These are phyloP conservation scores for Epizoanthus ramosus DNA, from an alignment of 92 coral and sea anemone genomes.

Conservation along the genomic window DNA sequence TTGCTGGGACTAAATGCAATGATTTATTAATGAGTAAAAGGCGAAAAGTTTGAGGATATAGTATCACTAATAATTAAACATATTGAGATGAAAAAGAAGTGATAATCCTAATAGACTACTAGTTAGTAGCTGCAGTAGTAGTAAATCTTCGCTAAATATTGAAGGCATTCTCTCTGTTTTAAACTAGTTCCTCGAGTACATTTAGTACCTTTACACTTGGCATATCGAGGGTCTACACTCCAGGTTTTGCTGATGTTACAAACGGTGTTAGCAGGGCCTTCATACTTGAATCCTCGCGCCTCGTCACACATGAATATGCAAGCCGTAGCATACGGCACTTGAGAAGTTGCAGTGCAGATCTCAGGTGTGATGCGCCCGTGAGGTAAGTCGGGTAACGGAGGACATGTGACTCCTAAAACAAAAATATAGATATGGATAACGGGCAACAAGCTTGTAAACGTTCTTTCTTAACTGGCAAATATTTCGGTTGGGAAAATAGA, in stretches of 20 bases:
- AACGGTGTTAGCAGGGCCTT: not conserved
- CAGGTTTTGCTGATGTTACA: not conserved
- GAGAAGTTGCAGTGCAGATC: not conserved
- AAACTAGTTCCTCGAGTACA: not conserved
- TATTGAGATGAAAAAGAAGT: no score
- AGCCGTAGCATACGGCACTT: not conserved
- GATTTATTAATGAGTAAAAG: no score
- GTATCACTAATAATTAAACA: no score
- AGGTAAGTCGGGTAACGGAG: not conserved
- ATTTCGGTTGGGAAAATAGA: not conserved
- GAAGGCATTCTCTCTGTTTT: no score
- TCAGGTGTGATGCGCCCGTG: not conserved
- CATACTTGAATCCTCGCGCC: not conserved
- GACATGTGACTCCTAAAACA: constrained; percentile 9
- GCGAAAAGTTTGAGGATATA: no score
- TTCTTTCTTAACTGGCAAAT: not conserved
- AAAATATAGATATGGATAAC: no score
- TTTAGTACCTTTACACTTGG: not conserved
- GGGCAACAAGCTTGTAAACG: not conserved
- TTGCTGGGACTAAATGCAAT: no score
- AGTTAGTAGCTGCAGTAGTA: no score
- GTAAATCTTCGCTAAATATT: no score
- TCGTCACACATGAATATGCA: constrained; percentile 7
- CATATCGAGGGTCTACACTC: not conserved
- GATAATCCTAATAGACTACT: not conserved